Conservation (phyloP, 2,797 vertebrate genomes). For the Hemibagrus guttatus region DNA sequence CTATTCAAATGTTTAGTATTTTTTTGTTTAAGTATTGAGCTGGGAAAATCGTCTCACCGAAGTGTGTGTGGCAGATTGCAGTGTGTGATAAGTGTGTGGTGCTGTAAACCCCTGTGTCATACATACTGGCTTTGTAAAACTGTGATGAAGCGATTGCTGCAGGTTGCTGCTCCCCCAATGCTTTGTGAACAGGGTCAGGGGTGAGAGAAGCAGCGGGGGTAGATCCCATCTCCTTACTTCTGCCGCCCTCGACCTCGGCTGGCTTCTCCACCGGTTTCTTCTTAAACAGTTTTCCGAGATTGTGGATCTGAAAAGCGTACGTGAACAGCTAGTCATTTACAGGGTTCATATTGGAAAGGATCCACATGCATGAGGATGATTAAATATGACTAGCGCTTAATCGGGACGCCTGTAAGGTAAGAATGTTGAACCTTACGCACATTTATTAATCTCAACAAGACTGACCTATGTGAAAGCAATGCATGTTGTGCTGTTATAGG, state of each 20-base stretch:
- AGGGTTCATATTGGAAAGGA: background rate
- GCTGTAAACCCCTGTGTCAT: conserved; percentile 65
- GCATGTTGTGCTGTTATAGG: background rate
- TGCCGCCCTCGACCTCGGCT: conserved; percentile 66
- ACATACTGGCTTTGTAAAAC: conserved; percentile 93
- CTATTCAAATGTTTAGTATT: background rate
- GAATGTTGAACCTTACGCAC: background rate
- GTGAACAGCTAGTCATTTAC: background rate
- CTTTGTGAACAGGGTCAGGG: conserved; percentile 88
- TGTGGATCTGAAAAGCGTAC: conserved; percentile 75
- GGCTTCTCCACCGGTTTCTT: conserved; percentile 66
- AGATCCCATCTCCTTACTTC: conserved; percentile 67
- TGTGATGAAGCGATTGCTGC: conserved; percentile 83
- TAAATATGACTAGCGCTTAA: no score
- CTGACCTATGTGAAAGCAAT: background rate
- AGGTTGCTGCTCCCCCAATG: conserved; percentile 84
- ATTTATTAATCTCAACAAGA: background rate
- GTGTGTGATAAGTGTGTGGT: background rate
- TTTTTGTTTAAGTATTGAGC: background rate
- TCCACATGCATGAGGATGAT: background rate
- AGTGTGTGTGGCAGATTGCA: background rate
- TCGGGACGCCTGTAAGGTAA: background rate
- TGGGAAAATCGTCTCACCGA: background rate
- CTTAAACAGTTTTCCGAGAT: conserved; percentile 75
- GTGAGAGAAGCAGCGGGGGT: conserved; percentile 76